Conservation (phyloP, 2,888 invertebrate species). For the Bombylius major region DNA sequence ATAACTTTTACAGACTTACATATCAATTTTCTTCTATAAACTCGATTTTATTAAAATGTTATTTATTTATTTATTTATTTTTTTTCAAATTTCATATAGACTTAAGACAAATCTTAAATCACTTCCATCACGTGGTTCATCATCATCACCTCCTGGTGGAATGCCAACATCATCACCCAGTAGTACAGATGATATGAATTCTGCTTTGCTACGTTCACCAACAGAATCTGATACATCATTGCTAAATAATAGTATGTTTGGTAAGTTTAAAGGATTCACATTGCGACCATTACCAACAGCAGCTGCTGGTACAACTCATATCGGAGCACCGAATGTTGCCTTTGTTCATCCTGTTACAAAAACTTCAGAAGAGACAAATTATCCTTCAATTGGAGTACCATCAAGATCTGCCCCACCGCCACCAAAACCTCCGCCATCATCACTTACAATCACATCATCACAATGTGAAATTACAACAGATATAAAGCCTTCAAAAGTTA, state of each 20-base stretch:
- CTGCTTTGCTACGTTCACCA: constrained; percentile 48
- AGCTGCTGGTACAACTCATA: constrained; percentile 21
- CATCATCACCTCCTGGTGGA: constrained; percentile 20
- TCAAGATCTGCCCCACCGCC: constrained; percentile 50
- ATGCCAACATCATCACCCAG: constrained; percentile 42
- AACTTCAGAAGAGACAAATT: constrained; percentile 16
- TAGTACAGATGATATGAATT: constrained; percentile 58
- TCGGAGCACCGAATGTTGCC: constrained; percentile 41
- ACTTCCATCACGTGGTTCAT: constrained; percentile 21
- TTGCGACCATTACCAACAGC: constrained; percentile 38
- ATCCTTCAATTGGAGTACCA: constrained; percentile 31
- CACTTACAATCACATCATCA: neutral
- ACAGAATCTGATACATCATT: constrained; percentile 41
- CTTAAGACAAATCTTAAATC: constrained; percentile 19
- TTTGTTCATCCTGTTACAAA: constrained; percentile 36
- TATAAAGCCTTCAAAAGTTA: constrained; percentile 12
- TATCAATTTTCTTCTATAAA: too few species aligned
- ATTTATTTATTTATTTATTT: neutral
- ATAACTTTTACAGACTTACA: too few species aligned
- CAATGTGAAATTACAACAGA: constrained; percentile 7
- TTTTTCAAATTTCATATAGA: neutral
- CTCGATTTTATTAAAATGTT: too few species aligned
- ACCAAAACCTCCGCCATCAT: constrained; percentile 40
- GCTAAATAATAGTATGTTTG: constrained; percentile 55
- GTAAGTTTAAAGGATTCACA: constrained; percentile 77